These are phyloP conservation scores for Bradysia coprophila DNA, from an alignment of 1,140 invertebrate species.

Conservation along the genomic window DNA sequence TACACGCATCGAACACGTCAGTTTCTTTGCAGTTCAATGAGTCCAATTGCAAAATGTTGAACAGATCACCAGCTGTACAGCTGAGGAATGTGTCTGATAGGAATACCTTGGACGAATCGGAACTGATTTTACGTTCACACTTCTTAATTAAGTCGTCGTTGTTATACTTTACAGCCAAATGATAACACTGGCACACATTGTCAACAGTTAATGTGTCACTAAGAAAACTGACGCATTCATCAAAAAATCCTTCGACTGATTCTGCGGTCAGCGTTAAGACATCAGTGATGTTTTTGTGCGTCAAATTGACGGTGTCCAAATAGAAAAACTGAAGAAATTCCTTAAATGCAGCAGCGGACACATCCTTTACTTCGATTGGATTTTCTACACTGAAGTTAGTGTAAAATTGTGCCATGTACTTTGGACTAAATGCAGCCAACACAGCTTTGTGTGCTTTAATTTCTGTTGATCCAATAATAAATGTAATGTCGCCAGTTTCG, in stretches of 20 bases:
- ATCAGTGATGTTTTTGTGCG: not conserved
- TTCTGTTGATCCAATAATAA: not conserved
- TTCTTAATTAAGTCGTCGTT: not conserved
- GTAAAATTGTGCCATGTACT: not conserved
- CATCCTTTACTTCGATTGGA: not conserved
- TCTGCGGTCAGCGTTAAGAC: not conserved
- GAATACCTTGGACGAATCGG: not conserved
- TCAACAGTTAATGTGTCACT: not conserved
- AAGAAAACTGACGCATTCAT: not conserved
- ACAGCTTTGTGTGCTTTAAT: not conserved
- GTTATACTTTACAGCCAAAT: not conserved
- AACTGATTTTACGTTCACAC: not conserved
- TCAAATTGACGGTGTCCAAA: not conserved
- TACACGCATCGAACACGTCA: not conserved
- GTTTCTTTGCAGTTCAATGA: conserved; percentile 1
- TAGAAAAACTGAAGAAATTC: not conserved
- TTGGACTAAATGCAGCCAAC: not conserved
- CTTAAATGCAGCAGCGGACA: not conserved
- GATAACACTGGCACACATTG: not conserved
- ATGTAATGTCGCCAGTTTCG: not conserved
- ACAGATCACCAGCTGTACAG: not conserved
- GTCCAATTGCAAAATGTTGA: not conserved
- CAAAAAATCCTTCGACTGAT: not conserved
- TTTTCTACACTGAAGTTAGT: not conserved
- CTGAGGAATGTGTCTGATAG: not conserved